phyloP scores from a whole-genome alignment of 2,888 invertebrate genomes.

The Limnephilus marmoratus region DNA sequence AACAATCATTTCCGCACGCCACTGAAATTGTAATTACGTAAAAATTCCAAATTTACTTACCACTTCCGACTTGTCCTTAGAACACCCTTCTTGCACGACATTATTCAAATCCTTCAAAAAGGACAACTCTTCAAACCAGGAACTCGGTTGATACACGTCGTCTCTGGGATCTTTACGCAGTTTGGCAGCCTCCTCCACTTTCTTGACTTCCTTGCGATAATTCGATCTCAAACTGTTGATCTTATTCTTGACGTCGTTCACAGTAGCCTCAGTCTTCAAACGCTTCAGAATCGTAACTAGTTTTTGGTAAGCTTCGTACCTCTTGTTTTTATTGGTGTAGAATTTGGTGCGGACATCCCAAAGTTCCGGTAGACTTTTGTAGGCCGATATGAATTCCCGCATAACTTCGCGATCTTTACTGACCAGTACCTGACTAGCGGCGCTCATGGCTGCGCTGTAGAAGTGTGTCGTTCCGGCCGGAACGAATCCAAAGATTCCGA shows the following conservation, averaged over 20 bases:
- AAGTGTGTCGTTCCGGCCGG: no score
- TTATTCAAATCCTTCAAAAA: background rate
- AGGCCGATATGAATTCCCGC: background rate
- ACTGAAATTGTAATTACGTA: background rate
- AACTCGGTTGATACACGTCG: background rate
- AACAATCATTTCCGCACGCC: background rate
- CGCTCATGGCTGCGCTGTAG: background rate
- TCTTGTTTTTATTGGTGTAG: background rate
- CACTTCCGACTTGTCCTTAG: background rate
- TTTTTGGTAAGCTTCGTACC: background rate
- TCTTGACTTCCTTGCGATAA: constrained; percentile 2
- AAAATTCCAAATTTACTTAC: background rate
- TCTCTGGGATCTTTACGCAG: background rate
- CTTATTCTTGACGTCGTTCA: background rate
- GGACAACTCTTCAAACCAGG: background rate
- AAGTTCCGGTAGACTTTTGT: background rate
- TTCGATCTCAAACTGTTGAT: background rate
- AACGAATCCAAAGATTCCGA: no score
- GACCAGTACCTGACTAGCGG: background rate
- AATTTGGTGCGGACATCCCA: background rate
- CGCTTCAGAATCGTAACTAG: background rate
- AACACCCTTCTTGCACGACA: background rate
- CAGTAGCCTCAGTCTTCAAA: background rate
- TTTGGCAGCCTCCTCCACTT: background rate
- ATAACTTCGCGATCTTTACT: background rate